Evolutionary conservation across 64 coral and sea anemone species (phyloP).

Genomic region (Orbicella faveolata): DNA sequence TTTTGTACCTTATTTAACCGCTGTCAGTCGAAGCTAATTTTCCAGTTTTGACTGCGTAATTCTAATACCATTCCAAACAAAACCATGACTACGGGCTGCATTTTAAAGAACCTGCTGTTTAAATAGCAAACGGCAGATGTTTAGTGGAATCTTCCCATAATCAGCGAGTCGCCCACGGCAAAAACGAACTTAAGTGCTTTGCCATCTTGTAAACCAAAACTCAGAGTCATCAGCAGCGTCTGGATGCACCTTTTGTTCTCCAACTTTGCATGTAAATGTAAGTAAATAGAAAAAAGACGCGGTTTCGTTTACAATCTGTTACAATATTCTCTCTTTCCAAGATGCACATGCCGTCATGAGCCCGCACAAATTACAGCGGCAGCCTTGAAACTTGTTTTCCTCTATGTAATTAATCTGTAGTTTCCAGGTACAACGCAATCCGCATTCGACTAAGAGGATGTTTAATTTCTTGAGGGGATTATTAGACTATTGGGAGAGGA

Average conservation of each 20-base stretch:
- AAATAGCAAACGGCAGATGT: constrained; percentile 39
- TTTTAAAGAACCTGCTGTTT: constrained; percentile 53
- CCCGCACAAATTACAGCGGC: constrained; percentile 19
- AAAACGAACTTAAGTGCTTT: neutral
- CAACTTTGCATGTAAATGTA: neutral
- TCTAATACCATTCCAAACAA: constrained; percentile 54
- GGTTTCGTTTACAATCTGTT: neutral
- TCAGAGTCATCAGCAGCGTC: neutral
- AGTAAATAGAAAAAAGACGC: neutral
- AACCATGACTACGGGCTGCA: constrained; percentile 66
- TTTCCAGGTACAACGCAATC: neutral
- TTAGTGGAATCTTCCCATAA: neutral
- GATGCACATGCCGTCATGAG: neutral
- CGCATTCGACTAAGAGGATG: too few species aligned
- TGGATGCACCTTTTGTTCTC: neutral
- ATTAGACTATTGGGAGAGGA: too few species aligned
- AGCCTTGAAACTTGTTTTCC: constrained; percentile 11
- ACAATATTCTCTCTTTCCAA: neutral
- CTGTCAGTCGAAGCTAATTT: constrained; percentile 43
- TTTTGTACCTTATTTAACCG: constrained; percentile 8
- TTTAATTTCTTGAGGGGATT: too few species aligned
- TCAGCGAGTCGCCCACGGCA: neutral
- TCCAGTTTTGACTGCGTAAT: constrained; percentile 34
- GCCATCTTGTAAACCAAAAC: neutral
- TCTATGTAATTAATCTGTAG: constrained; percentile 5